A percentile compares a stretch with the other conserved stretches of the same genome.
Evolutionary conservation across 1,140 invertebrate species (phyloP).

Genomic region (Teleogryllus occipitalis): DNA sequence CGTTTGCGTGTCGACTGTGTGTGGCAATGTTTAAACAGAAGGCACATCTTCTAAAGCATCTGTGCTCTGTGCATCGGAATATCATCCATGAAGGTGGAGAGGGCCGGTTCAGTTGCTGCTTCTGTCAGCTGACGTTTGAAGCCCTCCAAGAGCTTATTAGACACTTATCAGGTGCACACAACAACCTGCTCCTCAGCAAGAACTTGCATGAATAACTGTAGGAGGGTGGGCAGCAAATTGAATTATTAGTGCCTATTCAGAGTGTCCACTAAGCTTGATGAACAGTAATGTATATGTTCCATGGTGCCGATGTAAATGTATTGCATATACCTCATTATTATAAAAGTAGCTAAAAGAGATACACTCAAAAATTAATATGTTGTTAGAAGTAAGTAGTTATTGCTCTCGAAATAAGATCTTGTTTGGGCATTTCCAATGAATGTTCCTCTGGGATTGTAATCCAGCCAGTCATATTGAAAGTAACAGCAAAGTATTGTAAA

Average conservation of each 20-base stretch:
- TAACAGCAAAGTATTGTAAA: background rate
- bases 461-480: background rate
- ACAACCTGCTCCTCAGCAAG: conserved; percentile 74
- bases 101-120: conserved; percentile 70
- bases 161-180: conserved; percentile 76
- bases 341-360: background rate
- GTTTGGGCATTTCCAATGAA: background rate
- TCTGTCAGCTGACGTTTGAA: conserved; percentile 74
- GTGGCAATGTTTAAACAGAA: conserved; percentile 86
- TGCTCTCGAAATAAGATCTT: background rate
- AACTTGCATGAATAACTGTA: conserved; percentile 49
- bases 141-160: conserved; percentile 72
- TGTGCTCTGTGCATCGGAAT: conserved; percentile 77
- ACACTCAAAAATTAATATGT: background rate
- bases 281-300: background rate
- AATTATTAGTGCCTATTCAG: background rate
- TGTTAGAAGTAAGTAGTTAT: background rate
- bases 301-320: background rate
- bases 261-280: background rate
- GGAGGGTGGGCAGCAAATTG: background rate
- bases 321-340: background rate
- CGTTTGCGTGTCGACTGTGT: conserved; percentile 75
- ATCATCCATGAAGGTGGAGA: conserved; percentile 66
- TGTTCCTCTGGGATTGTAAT: background rate
- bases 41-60: conserved; percentile 72